Base-by-base conservation (phyloP, 37 sponge, comb jelly and placozoan genomes). In the Dysidea cf. avara region DNA sequence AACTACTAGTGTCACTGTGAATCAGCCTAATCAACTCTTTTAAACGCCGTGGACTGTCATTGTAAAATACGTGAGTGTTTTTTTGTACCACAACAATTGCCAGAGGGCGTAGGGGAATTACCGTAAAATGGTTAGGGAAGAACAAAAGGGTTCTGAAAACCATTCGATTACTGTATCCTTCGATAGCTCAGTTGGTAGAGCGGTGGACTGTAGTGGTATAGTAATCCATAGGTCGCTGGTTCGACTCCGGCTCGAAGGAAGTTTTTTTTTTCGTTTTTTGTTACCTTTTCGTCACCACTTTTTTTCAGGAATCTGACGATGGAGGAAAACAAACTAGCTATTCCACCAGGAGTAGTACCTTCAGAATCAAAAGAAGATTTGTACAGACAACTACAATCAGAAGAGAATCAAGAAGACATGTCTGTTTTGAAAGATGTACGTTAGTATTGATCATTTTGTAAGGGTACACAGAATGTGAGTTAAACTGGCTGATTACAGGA, bases 141-240 rank as follows among this genome's bases (percentile, higher is more conserved):
- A n/a, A 43, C 9, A 12, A 43, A 43, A 43, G 46, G 46, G 46
- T 9, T 43, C 7, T 43, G 5, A 43, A 43, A 43, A 43, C 46
- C 5, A 5, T 43, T 43, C 7, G 57, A 7, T 69, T 69, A 20
- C 56, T 9, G 30, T 21, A 6, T 36, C 68, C 68, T n/a, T 34
- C 66, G 77, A 65, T 76, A 76, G 77, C 77, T 76, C 77, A 76
- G 77, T 53, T 75, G 75, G 66, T 76, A 76, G 77, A 76, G 77
- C 77, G 77, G 77, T 53, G 66, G 77, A 76, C 77, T 76, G 77
- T 76, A 76, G 66, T 33, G 77, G 77, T 76, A 48, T 61, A 54
- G 88, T 36, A 33, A 89, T 89, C 89, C 89, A 82, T 89, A 89
- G 89, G 89, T 89, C 89, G 80, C 89, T 89, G 89, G 89, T 89